These are phyloP conservation scores for Mesitornis unicolor DNA, from an alignment of 2,113 vertebrate genomes.

Conservation along the genomic window DNA sequence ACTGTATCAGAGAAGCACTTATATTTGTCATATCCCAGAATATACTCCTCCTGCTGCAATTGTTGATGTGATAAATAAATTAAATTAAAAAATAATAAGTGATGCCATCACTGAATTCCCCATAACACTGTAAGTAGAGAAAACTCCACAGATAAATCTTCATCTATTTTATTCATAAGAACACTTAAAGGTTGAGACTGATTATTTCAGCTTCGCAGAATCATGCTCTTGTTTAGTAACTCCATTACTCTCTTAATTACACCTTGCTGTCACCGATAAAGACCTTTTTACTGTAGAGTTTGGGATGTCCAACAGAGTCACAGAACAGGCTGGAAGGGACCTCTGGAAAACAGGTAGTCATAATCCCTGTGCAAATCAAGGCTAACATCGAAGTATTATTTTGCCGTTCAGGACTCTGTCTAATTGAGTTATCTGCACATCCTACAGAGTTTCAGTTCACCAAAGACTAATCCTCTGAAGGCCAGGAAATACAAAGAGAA, in stretches of 20 bases:
- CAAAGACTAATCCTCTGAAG: not conserved
- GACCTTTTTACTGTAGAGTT: not conserved
- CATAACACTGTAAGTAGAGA: not conserved
- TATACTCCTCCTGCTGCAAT: not conserved
- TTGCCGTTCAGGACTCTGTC: not conserved
- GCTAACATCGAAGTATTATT: not conserved
- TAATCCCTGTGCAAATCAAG: not conserved
- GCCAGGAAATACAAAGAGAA: not conserved
- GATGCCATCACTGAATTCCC: not conserved
- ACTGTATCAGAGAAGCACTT: not conserved
- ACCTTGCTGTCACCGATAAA: slow-evolving; percentile 1
- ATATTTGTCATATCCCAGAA: not conserved
- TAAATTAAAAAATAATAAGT: slow-evolving; percentile 1
- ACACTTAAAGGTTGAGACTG: not conserved
- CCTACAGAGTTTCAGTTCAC: not conserved
- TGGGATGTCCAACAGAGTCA: not conserved
- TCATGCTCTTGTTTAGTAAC: not conserved
- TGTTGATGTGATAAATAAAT: slow-evolving; percentile 43
- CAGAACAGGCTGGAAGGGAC: not conserved
- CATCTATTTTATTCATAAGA: slow-evolving; percentile 8
- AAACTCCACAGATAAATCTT: not conserved
- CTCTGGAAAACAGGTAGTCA: not conserved
- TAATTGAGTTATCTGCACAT: not conserved
- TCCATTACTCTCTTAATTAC: not conserved
- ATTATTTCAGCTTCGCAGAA: not conserved